These are phyloP conservation scores for Rhorus exstirpatorius DNA, from an alignment of 2,888 invertebrate species.

Conservation along the genomic window DNA sequence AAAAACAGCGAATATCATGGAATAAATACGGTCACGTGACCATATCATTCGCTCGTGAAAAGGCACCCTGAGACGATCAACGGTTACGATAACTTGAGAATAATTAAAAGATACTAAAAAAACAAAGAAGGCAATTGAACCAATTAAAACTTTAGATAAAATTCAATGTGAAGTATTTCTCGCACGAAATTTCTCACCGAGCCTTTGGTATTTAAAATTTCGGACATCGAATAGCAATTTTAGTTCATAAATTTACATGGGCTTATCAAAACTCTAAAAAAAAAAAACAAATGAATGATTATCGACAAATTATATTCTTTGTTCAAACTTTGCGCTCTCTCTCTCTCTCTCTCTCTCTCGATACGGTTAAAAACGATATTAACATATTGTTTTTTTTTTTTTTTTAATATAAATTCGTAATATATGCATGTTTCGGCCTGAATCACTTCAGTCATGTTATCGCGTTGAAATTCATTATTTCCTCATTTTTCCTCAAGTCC, in stretches of 20 bases:
- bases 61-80: conserved; percentile 29
- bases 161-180: conserved; percentile 5
- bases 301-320: conserved; percentile 3
- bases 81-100: conserved; percentile 18
- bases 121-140: conserved; percentile 12
- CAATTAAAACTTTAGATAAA: conserved; percentile 12
- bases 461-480: conserved; percentile 15
- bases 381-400: neutral
- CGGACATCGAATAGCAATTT: neutral
- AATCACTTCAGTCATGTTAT: neutral
- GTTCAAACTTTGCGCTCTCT: neutral
- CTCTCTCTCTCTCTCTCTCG: neutral
- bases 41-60: no score
- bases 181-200: neutral
- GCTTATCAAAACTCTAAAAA: neutral
- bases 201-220: conserved; percentile 1
- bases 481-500: neutral
- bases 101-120: conserved; percentile 1
- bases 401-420: conserved; percentile 41
- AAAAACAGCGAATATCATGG: no score
- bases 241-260: neutral
- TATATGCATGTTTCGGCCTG: conserved; percentile 1
- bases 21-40: no score
- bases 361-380: conserved; percentile 4
- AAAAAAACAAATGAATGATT: conserved; percentile 5